Evolutionary conservation across 2,113 vertebrate genomes (phyloP).

Genomic region (Hippolais icterina): DNA sequence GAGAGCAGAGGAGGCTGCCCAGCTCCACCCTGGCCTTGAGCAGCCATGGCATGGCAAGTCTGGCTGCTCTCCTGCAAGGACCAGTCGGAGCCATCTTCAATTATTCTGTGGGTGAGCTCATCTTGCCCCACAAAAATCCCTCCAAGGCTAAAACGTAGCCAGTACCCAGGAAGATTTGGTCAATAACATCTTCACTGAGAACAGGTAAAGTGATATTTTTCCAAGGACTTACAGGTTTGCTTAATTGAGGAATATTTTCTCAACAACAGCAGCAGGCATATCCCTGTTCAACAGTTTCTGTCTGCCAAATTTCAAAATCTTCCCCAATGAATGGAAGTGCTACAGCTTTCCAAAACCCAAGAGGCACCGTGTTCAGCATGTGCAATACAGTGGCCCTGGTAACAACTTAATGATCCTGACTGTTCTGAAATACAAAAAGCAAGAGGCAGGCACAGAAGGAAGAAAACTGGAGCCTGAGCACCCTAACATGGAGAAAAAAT

Average conservation of each 20-base stretch:
- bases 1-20: background rate
- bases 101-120: background rate
- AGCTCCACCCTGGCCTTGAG: background rate
- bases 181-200: background rate
- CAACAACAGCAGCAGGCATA: background rate
- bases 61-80: background rate
- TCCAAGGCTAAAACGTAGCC: background rate
- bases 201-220: background rate
- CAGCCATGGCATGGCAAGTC: background rate
- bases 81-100: background rate
- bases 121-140: background rate
- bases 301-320: background rate
- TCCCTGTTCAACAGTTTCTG: background rate
- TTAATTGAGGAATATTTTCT: conserved; percentile 15
- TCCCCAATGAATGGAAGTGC: background rate
- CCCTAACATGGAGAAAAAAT: background rate
- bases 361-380: background rate
- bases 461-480: background rate
- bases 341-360: background rate
- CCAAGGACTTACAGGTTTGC: background rate
- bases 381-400: background rate
- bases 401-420: background rate
- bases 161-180: background rate
- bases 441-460: background rate
- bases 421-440: background rate